phyloP scores from a whole-genome alignment of 1,140 invertebrate genomes.

The Samia ricini region DNA sequence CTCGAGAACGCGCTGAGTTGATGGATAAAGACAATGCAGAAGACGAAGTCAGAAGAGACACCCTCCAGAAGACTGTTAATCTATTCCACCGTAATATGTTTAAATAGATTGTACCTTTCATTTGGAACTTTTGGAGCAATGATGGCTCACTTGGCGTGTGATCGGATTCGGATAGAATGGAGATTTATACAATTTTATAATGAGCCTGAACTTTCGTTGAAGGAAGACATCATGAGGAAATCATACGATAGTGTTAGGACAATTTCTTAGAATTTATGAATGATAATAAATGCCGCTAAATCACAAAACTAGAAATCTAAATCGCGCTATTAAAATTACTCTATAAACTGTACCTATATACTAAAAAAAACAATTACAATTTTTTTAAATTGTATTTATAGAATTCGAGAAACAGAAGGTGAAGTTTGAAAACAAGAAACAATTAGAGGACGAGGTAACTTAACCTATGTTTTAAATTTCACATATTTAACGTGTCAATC shows the following conservation, averaged over 20 bases:
- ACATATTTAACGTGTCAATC: not conserved
- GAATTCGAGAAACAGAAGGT: slow-evolving; percentile 56
- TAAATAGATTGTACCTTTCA: not conserved
- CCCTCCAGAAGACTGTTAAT: slow-evolving; percentile 45
- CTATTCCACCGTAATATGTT: slow-evolving; percentile 49
- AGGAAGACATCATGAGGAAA: too few species aligned
- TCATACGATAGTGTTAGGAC: too few species aligned
- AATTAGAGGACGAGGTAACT: slow-evolving; percentile 27
- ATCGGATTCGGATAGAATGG: too few species aligned
- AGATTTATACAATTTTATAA: too few species aligned
- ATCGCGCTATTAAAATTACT: not conserved
- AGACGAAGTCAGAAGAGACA: slow-evolving; percentile 51
- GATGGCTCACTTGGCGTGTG: not conserved
- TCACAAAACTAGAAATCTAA: not conserved
- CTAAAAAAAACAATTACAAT: too few species aligned
- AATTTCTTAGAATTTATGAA: not conserved
- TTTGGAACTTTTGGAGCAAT: not conserved
- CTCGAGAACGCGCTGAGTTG: slow-evolving; percentile 50
- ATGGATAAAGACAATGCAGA: slow-evolving; percentile 54
- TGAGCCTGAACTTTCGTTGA: too few species aligned
- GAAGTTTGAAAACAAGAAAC: slow-evolving; percentile 42
- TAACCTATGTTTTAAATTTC: not conserved
- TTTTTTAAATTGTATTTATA: slow-evolving; percentile 23
- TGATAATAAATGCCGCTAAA: not conserved
- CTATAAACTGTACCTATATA: not conserved